Evolutionary conservation across 2,797 vertebrate genomes (phyloP).

Genomic region (Mormyrus proboscirostris): DNA sequence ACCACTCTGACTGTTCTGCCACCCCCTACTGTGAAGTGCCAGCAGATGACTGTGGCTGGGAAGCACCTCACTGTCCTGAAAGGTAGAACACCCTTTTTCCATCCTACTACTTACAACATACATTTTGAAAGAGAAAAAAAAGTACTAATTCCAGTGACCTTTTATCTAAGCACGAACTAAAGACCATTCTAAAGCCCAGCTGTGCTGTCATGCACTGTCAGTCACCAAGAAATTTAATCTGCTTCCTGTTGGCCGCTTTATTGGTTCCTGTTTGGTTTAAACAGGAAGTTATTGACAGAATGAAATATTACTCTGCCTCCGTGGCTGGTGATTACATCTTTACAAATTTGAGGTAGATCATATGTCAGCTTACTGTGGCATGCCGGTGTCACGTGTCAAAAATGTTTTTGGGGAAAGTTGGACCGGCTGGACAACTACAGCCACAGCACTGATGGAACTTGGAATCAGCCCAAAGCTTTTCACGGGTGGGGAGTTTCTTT

Average conservation of each 20-base stretch:
- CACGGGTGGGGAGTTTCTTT: neutral
- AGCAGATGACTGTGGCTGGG: constrained; percentile 84
- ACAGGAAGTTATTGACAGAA: neutral
- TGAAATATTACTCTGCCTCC: neutral
- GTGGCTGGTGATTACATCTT: neutral
- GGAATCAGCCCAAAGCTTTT: neutral
- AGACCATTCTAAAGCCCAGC: neutral
- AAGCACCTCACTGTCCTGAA: constrained; percentile 80
- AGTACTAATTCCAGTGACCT: neutral
- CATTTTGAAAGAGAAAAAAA: neutral
- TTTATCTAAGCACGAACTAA: neutral
- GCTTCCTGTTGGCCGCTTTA: neutral
- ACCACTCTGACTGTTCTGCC: constrained; percentile 84
- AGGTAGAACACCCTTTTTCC: constrained; percentile 54
- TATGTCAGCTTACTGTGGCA: neutral
- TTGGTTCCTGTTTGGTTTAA: neutral
- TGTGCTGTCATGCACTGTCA: neutral
- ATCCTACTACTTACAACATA: no score
- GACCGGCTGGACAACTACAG: neutral
- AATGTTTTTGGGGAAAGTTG: neutral
- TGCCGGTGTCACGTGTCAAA: neutral
- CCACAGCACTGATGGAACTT: neutral
- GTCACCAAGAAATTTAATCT: neutral
- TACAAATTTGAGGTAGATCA: neutral
- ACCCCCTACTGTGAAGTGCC: constrained; percentile 78